Evolutionary conservation across 2,888 invertebrate species (phyloP).

Genomic region (Sialis fuliginosa): DNA sequence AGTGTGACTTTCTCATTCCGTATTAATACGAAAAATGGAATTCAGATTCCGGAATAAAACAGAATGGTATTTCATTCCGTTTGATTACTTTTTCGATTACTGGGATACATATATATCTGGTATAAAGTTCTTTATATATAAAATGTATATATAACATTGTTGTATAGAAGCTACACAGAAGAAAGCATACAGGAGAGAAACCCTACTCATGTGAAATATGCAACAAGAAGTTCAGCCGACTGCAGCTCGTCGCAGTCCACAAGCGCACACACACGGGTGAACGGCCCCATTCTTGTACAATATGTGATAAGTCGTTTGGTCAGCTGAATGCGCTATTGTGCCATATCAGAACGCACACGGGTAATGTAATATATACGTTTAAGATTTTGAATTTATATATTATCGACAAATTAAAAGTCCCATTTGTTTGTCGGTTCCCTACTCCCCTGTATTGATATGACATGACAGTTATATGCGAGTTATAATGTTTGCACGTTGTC

Average conservation of each 20-base stretch:
- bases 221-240: conserved; percentile 11
- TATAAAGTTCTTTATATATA: background rate
- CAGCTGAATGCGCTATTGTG: background rate
- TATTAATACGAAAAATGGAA: too few relatives aligned
- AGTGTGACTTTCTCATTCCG: too few relatives aligned
- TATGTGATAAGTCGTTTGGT: background rate
- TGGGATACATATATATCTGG: background rate
- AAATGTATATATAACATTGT: too few relatives aligned
- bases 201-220: conserved; percentile 8
- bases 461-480: too few relatives aligned
- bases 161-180: too few relatives aligned
- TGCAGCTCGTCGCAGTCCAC: conserved; percentile 17
- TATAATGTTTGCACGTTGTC: background rate
- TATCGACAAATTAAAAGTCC: too few relatives aligned
- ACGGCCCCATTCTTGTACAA: conserved; percentile 3
- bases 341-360: background rate
- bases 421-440: too few relatives aligned
- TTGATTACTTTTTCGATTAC: background rate
- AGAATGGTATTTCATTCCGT: too few relatives aligned
- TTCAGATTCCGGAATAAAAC: too few relatives aligned
- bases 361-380: background rate
- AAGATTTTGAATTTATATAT: too few relatives aligned
- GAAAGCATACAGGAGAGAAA: too few relatives aligned
- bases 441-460: too few relatives aligned
- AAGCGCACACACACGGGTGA: conserved; percentile 16